These are phyloP conservation scores for Litocranius walleri DNA, from an alignment of 2,113 vertebrate species.

Conservation along the genomic window DNA sequence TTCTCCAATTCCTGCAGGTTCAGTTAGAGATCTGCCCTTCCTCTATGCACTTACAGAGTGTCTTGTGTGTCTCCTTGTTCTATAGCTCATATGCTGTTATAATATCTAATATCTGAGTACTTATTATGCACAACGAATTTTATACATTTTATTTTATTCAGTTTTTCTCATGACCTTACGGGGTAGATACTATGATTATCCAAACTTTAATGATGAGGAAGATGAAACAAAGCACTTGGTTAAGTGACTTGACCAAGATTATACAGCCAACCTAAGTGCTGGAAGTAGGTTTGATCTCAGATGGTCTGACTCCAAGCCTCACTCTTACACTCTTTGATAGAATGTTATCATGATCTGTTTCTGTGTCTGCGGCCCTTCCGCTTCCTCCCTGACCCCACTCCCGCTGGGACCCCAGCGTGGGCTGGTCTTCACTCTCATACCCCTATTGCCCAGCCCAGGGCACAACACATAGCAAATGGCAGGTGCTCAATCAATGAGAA, in stretches of 20 bases:
- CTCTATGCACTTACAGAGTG: background rate
- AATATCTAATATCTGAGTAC: background rate
- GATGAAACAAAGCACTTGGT: background rate
- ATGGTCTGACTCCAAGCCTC: background rate
- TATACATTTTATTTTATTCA: background rate
- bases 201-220: background rate
- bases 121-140: background rate
- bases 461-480: background rate
- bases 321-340: background rate
- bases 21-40: background rate
- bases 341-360: background rate
- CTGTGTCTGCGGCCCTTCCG: background rate
- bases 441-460: background rate
- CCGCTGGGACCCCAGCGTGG: fast-evolving
- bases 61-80: background rate
- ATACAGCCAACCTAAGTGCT: background rate
- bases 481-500: background rate
- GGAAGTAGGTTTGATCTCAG: background rate
- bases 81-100: background rate
- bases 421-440: background rate
- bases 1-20: background rate
- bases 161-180: background rate
- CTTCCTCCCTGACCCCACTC: background rate
- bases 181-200: background rate
- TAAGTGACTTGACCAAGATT: background rate